A percentile compares a stretch with the other conserved stretches of the same genome.
These are phyloP conservation scores for Thalassarche chlororhynchos DNA, from an alignment of 2,113 vertebrate genomes.

Conservation along the genomic window DNA sequence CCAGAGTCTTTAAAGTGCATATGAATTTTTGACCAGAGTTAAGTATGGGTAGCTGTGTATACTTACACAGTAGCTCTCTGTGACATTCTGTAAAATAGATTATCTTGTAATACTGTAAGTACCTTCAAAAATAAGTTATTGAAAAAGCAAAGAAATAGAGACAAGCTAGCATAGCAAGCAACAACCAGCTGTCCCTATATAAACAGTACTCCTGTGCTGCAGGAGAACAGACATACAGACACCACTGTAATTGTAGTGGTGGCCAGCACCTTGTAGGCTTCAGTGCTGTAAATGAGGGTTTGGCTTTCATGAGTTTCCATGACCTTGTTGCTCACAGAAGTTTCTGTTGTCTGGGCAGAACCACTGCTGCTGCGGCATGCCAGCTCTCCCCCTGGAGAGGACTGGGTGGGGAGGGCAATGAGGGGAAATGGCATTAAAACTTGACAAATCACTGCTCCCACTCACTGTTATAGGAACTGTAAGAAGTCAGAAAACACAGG, in stretches of 20 bases:
- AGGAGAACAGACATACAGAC: background rate
- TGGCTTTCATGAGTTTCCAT: background rate
- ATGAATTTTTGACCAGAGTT: background rate
- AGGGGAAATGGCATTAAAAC: background rate
- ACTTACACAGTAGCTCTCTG: background rate
- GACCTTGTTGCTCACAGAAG: background rate
- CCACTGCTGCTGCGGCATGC: background rate
- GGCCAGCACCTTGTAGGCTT: background rate
- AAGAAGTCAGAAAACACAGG: background rate
- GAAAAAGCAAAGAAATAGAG: background rate
- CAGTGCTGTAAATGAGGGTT: background rate
- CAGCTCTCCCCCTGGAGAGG: fast-evolving
- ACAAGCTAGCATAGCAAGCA: background rate
- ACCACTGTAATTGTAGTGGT: background rate
- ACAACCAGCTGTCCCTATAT: background rate
- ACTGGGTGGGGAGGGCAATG: background rate
- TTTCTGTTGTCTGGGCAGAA: background rate
- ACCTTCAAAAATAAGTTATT: background rate
- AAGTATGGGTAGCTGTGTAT: background rate
- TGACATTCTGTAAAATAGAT: background rate
- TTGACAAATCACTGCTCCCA: background rate
- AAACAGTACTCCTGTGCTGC: background rate
- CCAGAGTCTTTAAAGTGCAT: background rate
- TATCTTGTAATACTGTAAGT: background rate
- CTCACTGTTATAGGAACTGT: background rate